A percentile compares a stretch with the other conserved stretches of the same genome.
phyloP scores from a whole-genome alignment of 2,797 vertebrate species.

The Eulemur coronatus region DNA sequence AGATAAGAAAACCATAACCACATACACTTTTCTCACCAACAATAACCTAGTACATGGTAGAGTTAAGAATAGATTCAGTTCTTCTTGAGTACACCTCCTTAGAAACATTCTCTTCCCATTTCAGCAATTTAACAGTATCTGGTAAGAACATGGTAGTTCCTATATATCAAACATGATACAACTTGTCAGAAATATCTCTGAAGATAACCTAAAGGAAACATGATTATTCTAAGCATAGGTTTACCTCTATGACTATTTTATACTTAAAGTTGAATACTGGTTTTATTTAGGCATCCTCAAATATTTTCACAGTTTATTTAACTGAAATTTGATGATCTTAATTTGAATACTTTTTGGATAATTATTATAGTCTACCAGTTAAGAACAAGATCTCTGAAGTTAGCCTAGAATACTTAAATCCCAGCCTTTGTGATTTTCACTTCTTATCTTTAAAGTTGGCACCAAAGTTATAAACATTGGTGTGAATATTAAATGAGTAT shows the following conservation, averaged over 20 bases:
- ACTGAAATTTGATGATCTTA: background rate
- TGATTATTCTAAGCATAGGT: background rate
- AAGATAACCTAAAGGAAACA: background rate
- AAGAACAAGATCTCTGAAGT: background rate
- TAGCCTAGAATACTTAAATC: background rate
- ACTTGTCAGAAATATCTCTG: background rate
- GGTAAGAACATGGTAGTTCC: background rate
- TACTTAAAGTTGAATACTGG: background rate
- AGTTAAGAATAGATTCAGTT: background rate
- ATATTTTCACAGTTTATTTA: background rate
- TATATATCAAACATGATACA: background rate
- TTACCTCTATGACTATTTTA: background rate
- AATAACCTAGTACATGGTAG: background rate
- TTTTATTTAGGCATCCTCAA: background rate
- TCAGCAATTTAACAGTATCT: background rate
- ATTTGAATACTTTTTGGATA: background rate
- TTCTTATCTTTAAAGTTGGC: background rate
- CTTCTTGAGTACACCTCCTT: background rate
- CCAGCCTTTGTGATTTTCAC: background rate
- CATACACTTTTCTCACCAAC: background rate
- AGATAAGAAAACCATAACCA: background rate
- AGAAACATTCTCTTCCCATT: background rate
- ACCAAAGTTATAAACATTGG: background rate
- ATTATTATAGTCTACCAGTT: background rate
- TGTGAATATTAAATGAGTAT: background rate